Evolutionary conservation across 2,113 vertebrate genomes (phyloP).

Genomic region (Telmatochromis sp.): DNA sequence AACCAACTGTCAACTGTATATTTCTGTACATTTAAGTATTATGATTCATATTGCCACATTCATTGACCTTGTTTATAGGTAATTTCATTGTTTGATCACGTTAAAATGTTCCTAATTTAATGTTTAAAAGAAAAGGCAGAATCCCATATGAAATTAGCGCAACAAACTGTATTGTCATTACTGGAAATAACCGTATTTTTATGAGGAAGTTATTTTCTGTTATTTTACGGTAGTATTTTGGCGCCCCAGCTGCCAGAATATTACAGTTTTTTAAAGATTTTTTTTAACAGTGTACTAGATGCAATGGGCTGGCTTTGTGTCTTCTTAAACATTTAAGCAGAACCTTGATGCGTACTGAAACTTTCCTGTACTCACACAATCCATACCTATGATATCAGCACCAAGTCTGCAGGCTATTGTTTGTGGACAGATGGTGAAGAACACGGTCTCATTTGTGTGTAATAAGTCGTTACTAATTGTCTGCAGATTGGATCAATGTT

Average conservation of each 20-base stretch:
- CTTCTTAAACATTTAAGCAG: not conserved
- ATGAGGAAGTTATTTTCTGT: rapidly evolving
- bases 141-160: rapidly evolving
- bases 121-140: rapidly evolving
- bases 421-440: conserved; percentile 46
- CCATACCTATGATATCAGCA: not conserved
- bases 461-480: conserved; percentile 69
- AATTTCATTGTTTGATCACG: rapidly evolving
- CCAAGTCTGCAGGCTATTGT: not conserved
- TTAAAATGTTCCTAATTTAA: rapidly evolving
- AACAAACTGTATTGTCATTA: rapidly evolving
- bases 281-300: not conserved
- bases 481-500: conserved; percentile 57
- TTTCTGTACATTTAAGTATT: no score
- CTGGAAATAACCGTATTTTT: rapidly evolving
- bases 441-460: conserved; percentile 44
- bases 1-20: no score
- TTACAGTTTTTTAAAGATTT: not conserved
- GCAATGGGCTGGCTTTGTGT: not conserved
- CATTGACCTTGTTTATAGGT: no score
- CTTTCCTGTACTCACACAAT: not conserved
- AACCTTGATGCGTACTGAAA: not conserved
- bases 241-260: not conserved
- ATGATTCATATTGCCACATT: no score
- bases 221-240: not conserved